A percentile compares a stretch with the other conserved stretches of the same genome.
These are phyloP conservation scores for Argyra leucocephala DNA, from an alignment of 2,888 invertebrate genomes.

Conservation along the genomic window DNA sequence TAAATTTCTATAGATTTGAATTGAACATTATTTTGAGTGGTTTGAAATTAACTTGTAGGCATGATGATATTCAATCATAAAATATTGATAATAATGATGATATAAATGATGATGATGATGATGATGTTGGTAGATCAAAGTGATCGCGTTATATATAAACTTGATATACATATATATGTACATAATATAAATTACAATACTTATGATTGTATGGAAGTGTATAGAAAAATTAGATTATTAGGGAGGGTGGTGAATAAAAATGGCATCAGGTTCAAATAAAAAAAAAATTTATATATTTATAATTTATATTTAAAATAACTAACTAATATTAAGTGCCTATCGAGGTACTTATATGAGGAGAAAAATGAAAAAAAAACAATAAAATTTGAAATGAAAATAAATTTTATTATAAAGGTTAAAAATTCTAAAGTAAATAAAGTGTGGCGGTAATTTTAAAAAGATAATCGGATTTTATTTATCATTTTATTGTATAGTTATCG, in stretches of 20 bases:
- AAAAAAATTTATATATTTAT: neutral
- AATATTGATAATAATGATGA: neutral
- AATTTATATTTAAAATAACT: neutral
- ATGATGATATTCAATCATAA: neutral
- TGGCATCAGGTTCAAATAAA: neutral
- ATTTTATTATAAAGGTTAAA: neutral
- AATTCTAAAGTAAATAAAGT: neutral
- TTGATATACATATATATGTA: too few relatives aligned
- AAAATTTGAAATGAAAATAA: neutral
- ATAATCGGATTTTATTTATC: neutral
- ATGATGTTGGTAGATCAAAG: neutral
- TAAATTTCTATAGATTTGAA: neutral
- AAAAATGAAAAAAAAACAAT: too few relatives aligned
- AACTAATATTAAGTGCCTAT: too few relatives aligned
- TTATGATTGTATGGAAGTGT: too few relatives aligned
- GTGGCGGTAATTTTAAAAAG: conserved; percentile 1
- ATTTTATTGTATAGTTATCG: too few relatives aligned
- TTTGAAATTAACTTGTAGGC: neutral
- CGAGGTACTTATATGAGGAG: too few relatives aligned
- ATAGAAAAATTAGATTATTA: too few relatives aligned
- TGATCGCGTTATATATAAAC: neutral
- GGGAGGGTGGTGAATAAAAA: neutral
- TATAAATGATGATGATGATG: neutral
- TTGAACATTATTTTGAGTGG: conserved; percentile 6
- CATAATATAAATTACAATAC: too few relatives aligned